Base-by-base conservation (phyloP, 1,140 invertebrate species). In the Drosophila guanche region DNA sequence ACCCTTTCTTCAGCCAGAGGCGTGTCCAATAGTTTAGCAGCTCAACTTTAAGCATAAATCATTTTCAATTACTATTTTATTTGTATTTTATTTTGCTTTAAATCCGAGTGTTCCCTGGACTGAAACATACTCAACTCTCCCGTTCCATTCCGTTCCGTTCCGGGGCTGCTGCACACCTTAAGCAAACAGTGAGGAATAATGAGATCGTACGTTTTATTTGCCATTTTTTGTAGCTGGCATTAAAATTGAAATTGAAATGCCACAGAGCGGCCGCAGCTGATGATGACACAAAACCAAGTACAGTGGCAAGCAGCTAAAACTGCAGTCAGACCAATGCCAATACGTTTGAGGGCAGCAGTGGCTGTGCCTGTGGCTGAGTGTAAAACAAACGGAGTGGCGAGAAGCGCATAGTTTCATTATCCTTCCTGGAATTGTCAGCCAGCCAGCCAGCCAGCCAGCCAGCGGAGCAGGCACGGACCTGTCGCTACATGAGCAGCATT, bases 161-260 rank as follows among this genome's bases (percentile, higher is more conserved):
- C 10, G 20, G 7, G 29, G 16, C 16, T 20, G 16, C 16, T 20
- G 25, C 27, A 51, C 52, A 75, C 71, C 72, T 75, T 75, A 41
- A 75, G 71, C 43, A 75, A 75, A 75, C 67, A 75, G 62, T 67
- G 72, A 33, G 54, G 27, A 75, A 75, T 75, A 59, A 67, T 67
- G 71, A 75, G 75, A 58, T 61, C 60, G 67, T 53, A 67, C 76
- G 72, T 81, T 88, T 85, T 81, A 77, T 85, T 85, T 85, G 73
- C 66, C 63, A 67, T 70, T 80, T 81, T 80, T 76, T 81, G 73
- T 59, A 51, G 83, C 73, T 65, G 45, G 81, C 69, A 85, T 86
- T 85, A 88, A 85, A 75, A 86, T 85, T 85, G 81, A 85, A 85
- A 85, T 85, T 77, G 83, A 77, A 85, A 85, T 85, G 77, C 81